Evolutionary conservation across 2,113 vertebrate species (phyloP), one percentile per base, ranked within the genome.

Genomic region (Poeciliopsis retropinna): DNA sequence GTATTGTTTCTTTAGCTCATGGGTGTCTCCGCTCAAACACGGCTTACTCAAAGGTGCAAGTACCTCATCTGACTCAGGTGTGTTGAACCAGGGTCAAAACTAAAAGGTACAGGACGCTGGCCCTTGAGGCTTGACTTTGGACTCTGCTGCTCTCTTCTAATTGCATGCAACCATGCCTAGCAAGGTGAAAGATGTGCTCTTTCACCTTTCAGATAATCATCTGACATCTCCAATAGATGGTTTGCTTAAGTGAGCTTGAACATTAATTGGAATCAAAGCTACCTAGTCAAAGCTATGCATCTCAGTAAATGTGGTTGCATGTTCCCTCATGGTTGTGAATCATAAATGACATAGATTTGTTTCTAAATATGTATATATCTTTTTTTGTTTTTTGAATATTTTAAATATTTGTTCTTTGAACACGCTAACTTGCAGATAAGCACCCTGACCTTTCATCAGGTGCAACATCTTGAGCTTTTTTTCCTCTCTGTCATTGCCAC

Each of bases 361-460:
- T 54, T 5, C 22, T 3, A 3, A 25, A 54, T 54, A 1, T 37
- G n/a, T n/a, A n/a, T n/a, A 30, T 30, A 30, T 30, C 10, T 13
- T 32, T 62, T 39, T 39, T n/a, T 6, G 4, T 12, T 2, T 27
- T 1, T 41, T 13, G 5, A 47, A 6, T 34, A 37, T 75, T 27
- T 27, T 1, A 44, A 27, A 31, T 27, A 34, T 70, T 4, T 31
- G 41, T 44, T 81, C 68, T 89, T 81, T 86, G 79, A 67, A 54
- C 57, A 6, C 1, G 2, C 74, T 73, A 27, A 60, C 47, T 4
- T 1, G 57, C 10, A 76, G 80, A 85, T 82, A 76, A 79, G 63
- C 28, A 10, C 9, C 6, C 0, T 70, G 75, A 70, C 61, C 75
- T 85, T 85, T 86, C 61, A 78, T 29, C 81, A 47, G 61, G 64